A percentile compares a stretch with the other conserved stretches of the same genome.
Evolutionary conservation across 2,797 vertebrate genomes (phyloP).

Genomic region (Rhinichthys osculus): DNA sequence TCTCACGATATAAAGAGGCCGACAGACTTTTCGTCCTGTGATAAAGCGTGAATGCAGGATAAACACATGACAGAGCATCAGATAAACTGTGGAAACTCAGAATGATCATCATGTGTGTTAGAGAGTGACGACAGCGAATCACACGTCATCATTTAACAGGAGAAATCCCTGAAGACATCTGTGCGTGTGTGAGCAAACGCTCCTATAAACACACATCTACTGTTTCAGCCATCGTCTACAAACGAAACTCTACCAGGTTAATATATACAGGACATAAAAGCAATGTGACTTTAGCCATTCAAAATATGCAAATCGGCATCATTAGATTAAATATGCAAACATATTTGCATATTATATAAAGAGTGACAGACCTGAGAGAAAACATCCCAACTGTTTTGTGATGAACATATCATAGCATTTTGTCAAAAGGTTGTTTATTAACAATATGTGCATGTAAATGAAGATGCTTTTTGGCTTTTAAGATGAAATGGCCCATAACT

Average conservation of each 20-base stretch:
- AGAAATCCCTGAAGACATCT: no score
- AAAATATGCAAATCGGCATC: not conserved
- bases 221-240: not conserved
- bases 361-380: not conserved
- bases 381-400: not conserved
- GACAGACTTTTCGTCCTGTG: not conserved
- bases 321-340: not conserved
- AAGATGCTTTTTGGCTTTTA: not conserved
- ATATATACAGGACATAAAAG: not conserved
- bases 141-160: no score
- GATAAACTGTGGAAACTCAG: not conserved
- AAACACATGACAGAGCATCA: not conserved
- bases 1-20: not conserved
- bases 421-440: not conserved
- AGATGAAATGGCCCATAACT: not conserved
- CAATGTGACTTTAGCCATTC: not conserved
- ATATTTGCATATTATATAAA: not conserved
- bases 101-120: conserved; percentile 2
- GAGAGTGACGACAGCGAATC: not conserved
- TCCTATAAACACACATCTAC: no score
- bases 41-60: not conserved
- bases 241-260: not conserved
- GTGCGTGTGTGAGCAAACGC: no score
- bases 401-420: not conserved
- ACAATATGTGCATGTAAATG: not conserved